Evolutionary conservation across 2,113 vertebrate genomes (phyloP).

Genomic region (Pseudorhombus dupliciocellatus): DNA sequence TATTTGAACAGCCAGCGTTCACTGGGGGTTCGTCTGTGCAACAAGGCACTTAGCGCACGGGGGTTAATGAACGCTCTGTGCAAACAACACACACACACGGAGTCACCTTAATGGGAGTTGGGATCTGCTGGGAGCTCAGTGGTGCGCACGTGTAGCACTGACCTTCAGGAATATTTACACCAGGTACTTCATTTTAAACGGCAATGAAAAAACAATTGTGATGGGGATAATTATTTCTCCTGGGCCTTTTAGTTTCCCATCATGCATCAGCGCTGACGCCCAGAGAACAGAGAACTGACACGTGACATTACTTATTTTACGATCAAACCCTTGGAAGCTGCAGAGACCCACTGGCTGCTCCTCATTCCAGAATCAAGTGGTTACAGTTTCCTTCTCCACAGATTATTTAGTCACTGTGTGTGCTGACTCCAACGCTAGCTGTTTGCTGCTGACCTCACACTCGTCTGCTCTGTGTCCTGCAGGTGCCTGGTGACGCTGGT

Average conservation of each 20-base stretch:
- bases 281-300: constrained; percentile 20
- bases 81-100: neutral
- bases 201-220: constrained; percentile 59
- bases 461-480: constrained; percentile 50
- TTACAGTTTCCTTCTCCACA: too few species aligned
- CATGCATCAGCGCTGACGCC: constrained; percentile 44
- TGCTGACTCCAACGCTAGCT: too few species aligned
- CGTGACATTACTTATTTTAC: constrained; percentile 17
- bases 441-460: too few species aligned
- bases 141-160: constrained; percentile 53
- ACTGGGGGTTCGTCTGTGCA: constrained; percentile 61
- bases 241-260: constrained; percentile 51
- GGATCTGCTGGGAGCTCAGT: constrained; percentile 61
- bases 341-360: too few species aligned
- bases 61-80: constrained; percentile 73
- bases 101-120: constrained; percentile 67
- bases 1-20: constrained; percentile 67
- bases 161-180: constrained; percentile 74
- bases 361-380: too few species aligned
- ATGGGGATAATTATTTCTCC: constrained; percentile 66
- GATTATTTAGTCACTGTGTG: too few species aligned
- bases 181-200: constrained; percentile 70
- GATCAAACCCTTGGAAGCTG: neutral
- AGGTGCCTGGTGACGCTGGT: constrained; percentile 42
- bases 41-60: constrained; percentile 62